Base-by-base conservation (phyloP, 2,888 invertebrate species). In the Patella pellucida region DNA sequence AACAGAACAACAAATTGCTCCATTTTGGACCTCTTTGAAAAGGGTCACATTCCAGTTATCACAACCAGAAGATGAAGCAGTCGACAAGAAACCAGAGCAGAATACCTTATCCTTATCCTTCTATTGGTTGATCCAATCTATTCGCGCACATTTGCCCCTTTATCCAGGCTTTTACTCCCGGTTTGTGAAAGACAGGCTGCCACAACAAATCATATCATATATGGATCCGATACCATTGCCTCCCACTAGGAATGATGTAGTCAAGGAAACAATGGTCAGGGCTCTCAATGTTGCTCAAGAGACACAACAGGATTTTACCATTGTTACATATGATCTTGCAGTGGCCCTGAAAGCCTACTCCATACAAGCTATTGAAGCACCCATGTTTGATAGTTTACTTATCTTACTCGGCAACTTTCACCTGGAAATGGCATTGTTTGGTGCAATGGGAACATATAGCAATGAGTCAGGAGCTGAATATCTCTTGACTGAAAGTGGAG, bases 351-450 rank as follows among this genome's bases (percentile, higher is more conserved):
- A 78, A 52, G 77, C 78, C 14, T 78, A 78, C 54, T 73, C 78
- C n/a, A 78, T 78, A 27, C 77, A 78, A 74, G 51, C 70, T n/a
- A 74, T 78, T 56, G 73, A 78, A 19, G 27, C 68, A 56, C 78
- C 76, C 19, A 7, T 54, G 70, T 78, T 78, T 54, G 76, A 78
- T 23, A 71, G 76, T 3, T 62, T 78, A 15, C 71, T 78, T 15
- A 78, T 78, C 19, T 67, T 78, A 69, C 76, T 78, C 11, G 78
- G 76, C 14, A 77, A 78, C 67, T 78, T 78, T 56, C 78, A 78
- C 56, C 19, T 78, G 41, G 76, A 78, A 51, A 27, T 78, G 51
- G 76, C 78, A 9, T 78, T 78, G 52, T 78, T 52, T n/a, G 54
- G 54, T 54, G 54, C 9, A 16, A n/a, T 54, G 3, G 54, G 54